These are phyloP conservation scores for Eurytemora carolleeae DNA, from an alignment of 1,140 invertebrate species.

Conservation along the genomic window DNA sequence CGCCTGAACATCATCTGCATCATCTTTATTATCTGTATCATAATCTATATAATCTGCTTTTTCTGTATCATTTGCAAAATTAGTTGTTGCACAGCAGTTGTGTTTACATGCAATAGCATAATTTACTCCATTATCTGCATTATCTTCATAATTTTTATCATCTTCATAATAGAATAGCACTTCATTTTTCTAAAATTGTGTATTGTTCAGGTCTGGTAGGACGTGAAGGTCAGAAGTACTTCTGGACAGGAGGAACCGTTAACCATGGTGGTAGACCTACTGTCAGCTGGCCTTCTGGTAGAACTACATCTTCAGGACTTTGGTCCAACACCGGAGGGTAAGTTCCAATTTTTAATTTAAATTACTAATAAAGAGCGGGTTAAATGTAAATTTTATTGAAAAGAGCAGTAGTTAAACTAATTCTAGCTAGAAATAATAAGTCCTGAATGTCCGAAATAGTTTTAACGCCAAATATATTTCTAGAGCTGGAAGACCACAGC, in stretches of 20 bases:
- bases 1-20: too few species aligned
- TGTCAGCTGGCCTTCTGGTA: slow-evolving; percentile 9
- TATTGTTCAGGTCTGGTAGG: not conserved
- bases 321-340: slow-evolving; percentile 16
- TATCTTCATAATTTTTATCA: too few species aligned
- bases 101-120: too few species aligned
- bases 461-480: not conserved
- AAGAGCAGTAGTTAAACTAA: not conserved
- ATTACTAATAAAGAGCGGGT: not conserved
- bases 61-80: too few species aligned
- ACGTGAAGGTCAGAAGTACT: not conserved
- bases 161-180: too few species aligned
- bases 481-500: slow-evolving; percentile 34
- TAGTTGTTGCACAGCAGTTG: too few species aligned
- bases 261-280: not conserved
- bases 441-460: not conserved
- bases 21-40: too few species aligned
- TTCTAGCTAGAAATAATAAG: not conserved
- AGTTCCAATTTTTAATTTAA: not conserved
- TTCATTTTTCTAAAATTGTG: not conserved
- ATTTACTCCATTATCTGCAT: too few species aligned
- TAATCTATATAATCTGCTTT: too few species aligned
- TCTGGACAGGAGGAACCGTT: slow-evolving; percentile 4
- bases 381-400: not conserved
- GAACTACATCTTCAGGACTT: not conserved